Evolutionary conservation across 2,888 invertebrate genomes (phyloP), one percentile per base, ranked within the genome.

Genomic region (Aspidapion aeneum): DNA sequence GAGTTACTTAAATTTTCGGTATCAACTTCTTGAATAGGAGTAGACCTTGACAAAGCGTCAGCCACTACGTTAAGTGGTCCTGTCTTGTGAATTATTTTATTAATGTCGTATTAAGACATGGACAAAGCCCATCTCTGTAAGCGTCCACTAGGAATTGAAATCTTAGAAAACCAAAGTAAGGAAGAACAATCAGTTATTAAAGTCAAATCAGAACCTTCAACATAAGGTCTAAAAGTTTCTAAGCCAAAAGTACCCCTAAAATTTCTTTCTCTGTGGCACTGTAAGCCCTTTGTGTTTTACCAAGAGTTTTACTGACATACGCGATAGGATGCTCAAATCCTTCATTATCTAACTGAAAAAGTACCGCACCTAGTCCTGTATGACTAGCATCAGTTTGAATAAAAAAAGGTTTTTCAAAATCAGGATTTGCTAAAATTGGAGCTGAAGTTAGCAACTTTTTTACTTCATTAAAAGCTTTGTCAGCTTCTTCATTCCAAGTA

Each of bases 361-460:
- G 58, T 1, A 77, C 71, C 5, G 68, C 73, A 1, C 73, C 74
- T 2, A 77, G 1, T 2, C 70, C 74, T 1, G 21, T 22, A 20
- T 63, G 58, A 2, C 68, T 68, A 17, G 75, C 75, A 65, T 77
- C 75, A 22, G 61, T 65, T 56, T 63, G 57, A 0, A 73, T 20
- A 9, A 57, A 18, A 57, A 73, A 73, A 1, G 67, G 67, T 56
- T 60, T 55, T 1, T 51, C 19, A 50, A 68, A 71, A 61, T 73
- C 63, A 1, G 72, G 71, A 52, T 64, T 65, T 2, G 66, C 18
- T 18, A 74, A 51, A 19, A 74, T 62, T n/a, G 72, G 68, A 16
- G 67, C 66, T 1, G 63, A 64, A 51, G 64, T 64, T 16, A 69
- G 60, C 5, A 22, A 52, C n/a, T 55, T 21, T 48, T 71, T 71